Evolutionary conservation across 1,140 invertebrate species (phyloP).

Genomic region (Papilio polytes): DNA sequence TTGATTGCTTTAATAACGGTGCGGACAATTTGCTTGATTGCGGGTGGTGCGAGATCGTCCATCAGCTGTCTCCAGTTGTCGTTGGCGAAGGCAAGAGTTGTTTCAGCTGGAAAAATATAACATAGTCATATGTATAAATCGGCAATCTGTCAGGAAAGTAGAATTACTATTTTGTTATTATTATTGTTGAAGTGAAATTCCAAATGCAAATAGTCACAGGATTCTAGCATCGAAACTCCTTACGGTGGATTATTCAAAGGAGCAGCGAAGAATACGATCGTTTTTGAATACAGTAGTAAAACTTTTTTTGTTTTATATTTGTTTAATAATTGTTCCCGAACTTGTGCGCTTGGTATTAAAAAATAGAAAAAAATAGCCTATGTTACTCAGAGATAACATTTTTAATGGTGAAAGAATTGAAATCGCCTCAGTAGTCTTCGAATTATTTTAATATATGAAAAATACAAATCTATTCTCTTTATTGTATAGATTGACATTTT

Average conservation of each 20-base stretch:
- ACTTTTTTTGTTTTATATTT: too few relatives aligned
- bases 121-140: background rate
- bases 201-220: background rate
- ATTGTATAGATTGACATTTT: too few relatives aligned
- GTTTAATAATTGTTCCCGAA: too few relatives aligned
- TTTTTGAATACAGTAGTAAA: background rate
- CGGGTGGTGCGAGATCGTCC: slow-evolving; percentile 81
- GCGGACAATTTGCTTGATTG: slow-evolving; percentile 74
- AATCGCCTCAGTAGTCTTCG: too few relatives aligned
- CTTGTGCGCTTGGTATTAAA: background rate
- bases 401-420: too few relatives aligned
- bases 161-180: too few relatives aligned
- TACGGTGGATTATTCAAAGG: background rate
- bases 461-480: too few relatives aligned
- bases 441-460: too few relatives aligned
- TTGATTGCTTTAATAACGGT: slow-evolving; percentile 75
- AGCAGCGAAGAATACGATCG: background rate
- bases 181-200: slow-evolving; percentile 33
- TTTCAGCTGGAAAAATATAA: slow-evolving; percentile 78
- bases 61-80: slow-evolving; percentile 86
- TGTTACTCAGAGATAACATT: too few relatives aligned
- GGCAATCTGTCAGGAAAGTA: too few relatives aligned
- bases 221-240: background rate
- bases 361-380: too few relatives aligned
- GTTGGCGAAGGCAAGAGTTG: slow-evolving; percentile 86